phyloP scores from a whole-genome alignment of 2,113 vertebrate genomes.

The Saiga tatarica region DNA sequence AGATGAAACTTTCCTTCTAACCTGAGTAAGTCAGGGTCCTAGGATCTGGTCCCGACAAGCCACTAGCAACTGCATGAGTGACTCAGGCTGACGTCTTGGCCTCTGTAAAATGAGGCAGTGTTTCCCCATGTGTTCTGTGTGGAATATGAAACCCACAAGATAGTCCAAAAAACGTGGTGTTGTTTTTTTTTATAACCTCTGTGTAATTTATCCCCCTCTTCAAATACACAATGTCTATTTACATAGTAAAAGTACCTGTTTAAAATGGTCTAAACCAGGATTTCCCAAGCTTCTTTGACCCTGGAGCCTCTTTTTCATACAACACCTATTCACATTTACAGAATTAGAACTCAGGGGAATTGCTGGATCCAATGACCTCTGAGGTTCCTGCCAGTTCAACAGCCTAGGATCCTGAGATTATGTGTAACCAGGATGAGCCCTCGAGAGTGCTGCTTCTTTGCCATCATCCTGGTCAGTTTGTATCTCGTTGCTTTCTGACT shows the following conservation, averaged over 20 bases:
- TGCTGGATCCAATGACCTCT: background rate
- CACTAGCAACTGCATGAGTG: background rate
- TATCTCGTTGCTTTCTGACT: background rate
- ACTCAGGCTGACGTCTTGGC: background rate
- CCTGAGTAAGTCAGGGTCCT: background rate
- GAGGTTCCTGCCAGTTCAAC: background rate
- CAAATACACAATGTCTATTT: background rate
- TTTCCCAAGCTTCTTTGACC: background rate
- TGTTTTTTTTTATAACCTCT: background rate
- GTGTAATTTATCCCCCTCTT: background rate
- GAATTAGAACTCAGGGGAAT: background rate
- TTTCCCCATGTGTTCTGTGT: background rate
- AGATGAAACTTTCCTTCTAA: background rate
- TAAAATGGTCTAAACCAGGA: background rate
- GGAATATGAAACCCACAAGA: background rate
- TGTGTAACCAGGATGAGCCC: too few species aligned
- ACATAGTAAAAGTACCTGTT: background rate
- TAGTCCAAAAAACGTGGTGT: background rate
- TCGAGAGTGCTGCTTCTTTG: background rate
- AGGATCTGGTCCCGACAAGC: accelerated
- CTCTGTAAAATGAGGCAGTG: background rate
- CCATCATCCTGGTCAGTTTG: background rate
- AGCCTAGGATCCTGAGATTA: background rate
- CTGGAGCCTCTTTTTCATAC: background rate
- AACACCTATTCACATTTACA: background rate